Evolutionary conservation across 2,888 invertebrate genomes (phyloP).

Genomic region (Minunthozetes semirufus): DNA sequence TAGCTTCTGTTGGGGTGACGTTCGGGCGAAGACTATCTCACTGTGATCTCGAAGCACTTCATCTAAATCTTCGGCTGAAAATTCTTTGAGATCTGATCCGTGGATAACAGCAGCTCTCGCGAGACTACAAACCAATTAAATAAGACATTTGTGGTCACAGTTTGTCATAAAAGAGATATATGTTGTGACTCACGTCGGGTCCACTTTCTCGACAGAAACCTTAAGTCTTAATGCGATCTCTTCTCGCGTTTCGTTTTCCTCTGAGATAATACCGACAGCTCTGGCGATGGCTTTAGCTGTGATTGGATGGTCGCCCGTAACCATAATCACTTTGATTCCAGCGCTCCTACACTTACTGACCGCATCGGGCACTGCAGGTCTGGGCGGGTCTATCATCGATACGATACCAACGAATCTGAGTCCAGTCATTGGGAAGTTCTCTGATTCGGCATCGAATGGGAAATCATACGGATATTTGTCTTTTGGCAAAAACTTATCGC

Average conservation of each 20-base stretch:
- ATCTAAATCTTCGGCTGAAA: not conserved
- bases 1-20: slow-evolving; percentile 51
- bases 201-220: not conserved
- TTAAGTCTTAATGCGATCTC: slow-evolving; percentile 15
- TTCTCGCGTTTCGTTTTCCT: slow-evolving; percentile 38
- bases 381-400: slow-evolving; percentile 48
- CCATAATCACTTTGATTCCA: slow-evolving; percentile 51
- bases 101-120: slow-evolving; percentile 19
- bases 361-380: slow-evolving; percentile 48
- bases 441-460: slow-evolving; percentile 42
- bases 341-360: slow-evolving; percentile 47
- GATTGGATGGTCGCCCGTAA: slow-evolving; percentile 46
- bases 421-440: slow-evolving; percentile 46
- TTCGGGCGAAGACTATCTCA: slow-evolving; percentile 50
- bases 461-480: slow-evolving; percentile 37
- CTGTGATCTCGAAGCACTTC: not conserved
- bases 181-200: no score
- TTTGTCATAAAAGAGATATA: no score
- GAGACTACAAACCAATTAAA: no score
- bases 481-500: slow-evolving; percentile 37
- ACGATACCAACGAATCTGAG: slow-evolving; percentile 48
- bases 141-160: no score
- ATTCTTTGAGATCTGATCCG: not conserved
- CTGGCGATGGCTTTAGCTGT: slow-evolving; percentile 46
- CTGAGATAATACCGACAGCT: slow-evolving; percentile 52